These are phyloP conservation scores for Alexandromys fortis DNA, from an alignment of 2,113 vertebrate species.

Conservation along the genomic window DNA sequence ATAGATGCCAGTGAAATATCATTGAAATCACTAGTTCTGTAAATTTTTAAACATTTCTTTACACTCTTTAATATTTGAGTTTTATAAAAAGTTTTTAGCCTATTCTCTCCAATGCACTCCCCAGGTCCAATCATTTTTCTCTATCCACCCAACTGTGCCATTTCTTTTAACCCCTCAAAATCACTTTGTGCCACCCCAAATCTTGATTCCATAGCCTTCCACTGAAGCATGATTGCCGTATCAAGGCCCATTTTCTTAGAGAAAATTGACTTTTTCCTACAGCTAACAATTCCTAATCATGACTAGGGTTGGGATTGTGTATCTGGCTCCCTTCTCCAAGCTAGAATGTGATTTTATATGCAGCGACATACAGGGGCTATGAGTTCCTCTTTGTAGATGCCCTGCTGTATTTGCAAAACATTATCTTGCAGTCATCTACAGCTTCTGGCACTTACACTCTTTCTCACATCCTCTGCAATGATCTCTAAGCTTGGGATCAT, in stretches of 20 bases:
- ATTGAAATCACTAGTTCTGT: slow-evolving; percentile 18
- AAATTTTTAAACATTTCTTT: neutral
- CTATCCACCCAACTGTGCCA: neutral
- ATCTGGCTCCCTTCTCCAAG: too few relatives aligned
- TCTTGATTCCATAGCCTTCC: neutral
- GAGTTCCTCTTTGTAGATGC: neutral
- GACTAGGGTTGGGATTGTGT: neutral
- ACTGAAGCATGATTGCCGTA: neutral
- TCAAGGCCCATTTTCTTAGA: neutral
- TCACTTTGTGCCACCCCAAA: neutral
- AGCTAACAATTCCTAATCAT: neutral
- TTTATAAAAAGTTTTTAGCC: neutral
- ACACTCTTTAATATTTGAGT: neutral
- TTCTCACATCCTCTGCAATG: neutral
- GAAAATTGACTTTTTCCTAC: neutral
- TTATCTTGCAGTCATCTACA: too few relatives aligned
- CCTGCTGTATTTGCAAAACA: neutral
- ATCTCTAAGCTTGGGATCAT: neutral
- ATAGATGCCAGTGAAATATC: neutral
- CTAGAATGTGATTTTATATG: neutral
- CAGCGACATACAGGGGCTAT: neutral
- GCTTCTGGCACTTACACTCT: too few relatives aligned
- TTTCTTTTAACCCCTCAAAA: too few relatives aligned
- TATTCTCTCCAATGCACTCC: neutral
- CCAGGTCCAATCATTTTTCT: neutral